These are phyloP conservation scores for Formica selysi DNA, from an alignment of 1,140 invertebrate genomes.

Conservation along the genomic window DNA sequence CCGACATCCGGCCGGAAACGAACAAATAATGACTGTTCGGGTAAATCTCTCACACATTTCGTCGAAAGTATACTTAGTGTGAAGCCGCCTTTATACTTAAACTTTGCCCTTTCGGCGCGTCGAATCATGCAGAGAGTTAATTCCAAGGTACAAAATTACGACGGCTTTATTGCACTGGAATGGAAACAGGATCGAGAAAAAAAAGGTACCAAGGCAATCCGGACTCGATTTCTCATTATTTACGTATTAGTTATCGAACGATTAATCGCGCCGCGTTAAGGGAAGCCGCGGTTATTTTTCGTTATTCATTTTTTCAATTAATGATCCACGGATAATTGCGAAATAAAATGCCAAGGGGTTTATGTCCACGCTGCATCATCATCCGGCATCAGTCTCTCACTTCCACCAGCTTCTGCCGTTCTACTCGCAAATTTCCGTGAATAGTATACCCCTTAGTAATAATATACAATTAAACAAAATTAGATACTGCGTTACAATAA, in stretches of 20 bases:
- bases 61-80: slow-evolving; percentile 7
- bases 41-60: not conserved
- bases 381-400: not conserved
- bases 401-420: not conserved
- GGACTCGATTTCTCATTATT: slow-evolving; percentile 54
- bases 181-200: not conserved
- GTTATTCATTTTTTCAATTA: slow-evolving; percentile 70
- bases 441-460: slow-evolving; percentile 67
- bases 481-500: slow-evolving; percentile 77
- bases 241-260: slow-evolving; percentile 57
- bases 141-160: slow-evolving; percentile 44
- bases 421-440: slow-evolving; percentile 68
- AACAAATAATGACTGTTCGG: not conserved
- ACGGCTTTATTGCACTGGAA: slow-evolving; percentile 45
- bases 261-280: slow-evolving; percentile 39
- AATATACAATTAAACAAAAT: slow-evolving; percentile 78
- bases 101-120: slow-evolving; percentile 45
- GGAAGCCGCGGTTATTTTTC: not conserved
- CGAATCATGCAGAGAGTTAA: slow-evolving; percentile 51
- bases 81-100: slow-evolving; percentile 46
- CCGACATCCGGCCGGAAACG: slow-evolving; percentile 15
- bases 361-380: slow-evolving; percentile 23
- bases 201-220: slow-evolving; percentile 18
- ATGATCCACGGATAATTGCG: not conserved
- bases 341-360: slow-evolving; percentile 49